Evolutionary conservation across 2,113 vertebrate species (phyloP).

Genomic region (Lagopus muta): DNA sequence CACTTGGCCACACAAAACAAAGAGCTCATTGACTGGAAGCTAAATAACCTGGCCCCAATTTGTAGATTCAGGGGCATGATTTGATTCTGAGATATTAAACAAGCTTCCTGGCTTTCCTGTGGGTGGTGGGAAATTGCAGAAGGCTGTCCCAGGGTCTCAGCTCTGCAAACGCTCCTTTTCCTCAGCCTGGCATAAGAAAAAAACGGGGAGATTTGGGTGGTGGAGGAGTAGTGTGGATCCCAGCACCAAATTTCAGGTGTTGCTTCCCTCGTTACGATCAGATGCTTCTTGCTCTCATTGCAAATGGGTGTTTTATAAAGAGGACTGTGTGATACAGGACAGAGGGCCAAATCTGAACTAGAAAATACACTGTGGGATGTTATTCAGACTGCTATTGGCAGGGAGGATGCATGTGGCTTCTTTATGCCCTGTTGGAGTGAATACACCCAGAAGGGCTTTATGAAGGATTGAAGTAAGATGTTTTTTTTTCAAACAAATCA

Average conservation of each 20-base stretch:
- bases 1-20: background rate
- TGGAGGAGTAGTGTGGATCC: background rate
- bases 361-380: background rate
- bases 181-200: background rate
- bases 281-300: rapidly evolving
- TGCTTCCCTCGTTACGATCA: rapidly evolving
- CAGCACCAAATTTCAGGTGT: background rate
- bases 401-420: slow-evolving; percentile 22
- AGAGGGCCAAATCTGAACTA: background rate
- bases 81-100: background rate
- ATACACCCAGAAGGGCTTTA: background rate
- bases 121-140: background rate
- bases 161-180: background rate
- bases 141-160: background rate
- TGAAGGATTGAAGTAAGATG: background rate
- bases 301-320: background rate
- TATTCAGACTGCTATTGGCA: background rate
- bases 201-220: rapidly evolving
- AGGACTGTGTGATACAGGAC: background rate
- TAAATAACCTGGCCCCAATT: background rate
- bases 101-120: background rate
- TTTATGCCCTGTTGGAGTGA: background rate
- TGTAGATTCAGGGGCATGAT: rapidly evolving
- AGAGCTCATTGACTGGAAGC: background rate
- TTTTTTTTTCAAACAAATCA: background rate